Base-by-base conservation (phyloP, 2,888 invertebrate genomes). In the Eremobia ochroleuca region DNA sequence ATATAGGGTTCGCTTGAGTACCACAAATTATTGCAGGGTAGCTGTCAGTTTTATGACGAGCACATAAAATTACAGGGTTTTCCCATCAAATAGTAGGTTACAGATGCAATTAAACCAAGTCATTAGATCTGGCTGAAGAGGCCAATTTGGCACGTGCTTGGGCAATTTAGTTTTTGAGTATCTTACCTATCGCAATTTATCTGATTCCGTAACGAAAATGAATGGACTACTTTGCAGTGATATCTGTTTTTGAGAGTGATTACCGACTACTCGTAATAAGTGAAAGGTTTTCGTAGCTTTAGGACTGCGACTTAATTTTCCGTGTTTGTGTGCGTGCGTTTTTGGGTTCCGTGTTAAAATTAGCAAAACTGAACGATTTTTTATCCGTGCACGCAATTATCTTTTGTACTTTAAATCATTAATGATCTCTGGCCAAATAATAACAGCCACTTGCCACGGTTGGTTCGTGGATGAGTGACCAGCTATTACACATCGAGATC, bases 21-120 rank as follows among this genome's bases (percentile, higher is more conserved):
- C 65, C 62, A 9, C 62, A 72, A 84, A 82, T 84, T 76, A 79
- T 68, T 52, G 25, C 71, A 25, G 61, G 55, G 65, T 74, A 67
- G 73, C 72, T 76, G 76, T 67, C 75, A 76, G 21, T 85, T 68
- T 87, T 78, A 85, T 77, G 71, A 72, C 62, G 49, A 80, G 55
- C 52, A 65, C 78, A 87, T 85, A 85, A 85, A 86, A 73, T 76
- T 65, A 46, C 46, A 73, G 34, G 40, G 55, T 37, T 59, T 15
- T 49, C 13, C 72, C 25, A 49, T 78, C 79, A 61, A 46, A 82
- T 71, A 64, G 75, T 31, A 15, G 37, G 43, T 75, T 65, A 73
- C 61, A 65, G 64, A 76, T 64, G 31, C 46, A 65, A 79, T 87
- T 71, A 82, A 80, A 70, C 5, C 18, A 28, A n/a, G 71, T 34